phyloP scores from a whole-genome alignment of 2,113 vertebrate species.

The Rattus rattus region DNA sequence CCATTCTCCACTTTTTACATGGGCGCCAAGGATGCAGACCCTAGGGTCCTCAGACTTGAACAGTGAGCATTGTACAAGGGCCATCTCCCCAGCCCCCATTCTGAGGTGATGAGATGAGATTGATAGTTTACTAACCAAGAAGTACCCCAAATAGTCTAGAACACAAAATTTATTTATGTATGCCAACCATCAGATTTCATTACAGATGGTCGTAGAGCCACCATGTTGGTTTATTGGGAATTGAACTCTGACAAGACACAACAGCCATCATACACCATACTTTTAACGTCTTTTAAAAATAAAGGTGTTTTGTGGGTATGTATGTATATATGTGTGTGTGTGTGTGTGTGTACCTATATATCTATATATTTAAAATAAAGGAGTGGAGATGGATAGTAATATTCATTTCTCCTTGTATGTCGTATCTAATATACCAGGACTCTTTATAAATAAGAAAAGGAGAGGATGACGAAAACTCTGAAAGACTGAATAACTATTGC shows the following conservation, averaged over 20 bases:
- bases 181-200: not conserved
- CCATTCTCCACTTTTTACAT: not conserved
- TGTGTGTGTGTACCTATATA: too few species aligned
- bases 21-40: not conserved
- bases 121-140: not conserved
- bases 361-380: not conserved
- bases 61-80: not conserved
- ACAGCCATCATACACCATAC: too few species aligned
- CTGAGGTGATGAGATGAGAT: not conserved
- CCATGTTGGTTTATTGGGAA: not conserved
- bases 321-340: too few species aligned
- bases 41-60: not conserved
- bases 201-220: not conserved
- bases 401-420: conserved; percentile 21
- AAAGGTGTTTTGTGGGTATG: not conserved
- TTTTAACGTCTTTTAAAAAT: too few species aligned
- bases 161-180: not conserved
- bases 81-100: not conserved
- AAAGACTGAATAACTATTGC: too few species aligned
- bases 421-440: conserved; percentile 5
- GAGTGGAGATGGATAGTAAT: not conserved
- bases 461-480: not conserved
- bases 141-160: not conserved
- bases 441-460: conserved; percentile 30
- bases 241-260: too few species aligned